Evolutionary conservation across 2,888 invertebrate genomes (phyloP).

Genomic region (Peribatodes rhomboidaria): DNA sequence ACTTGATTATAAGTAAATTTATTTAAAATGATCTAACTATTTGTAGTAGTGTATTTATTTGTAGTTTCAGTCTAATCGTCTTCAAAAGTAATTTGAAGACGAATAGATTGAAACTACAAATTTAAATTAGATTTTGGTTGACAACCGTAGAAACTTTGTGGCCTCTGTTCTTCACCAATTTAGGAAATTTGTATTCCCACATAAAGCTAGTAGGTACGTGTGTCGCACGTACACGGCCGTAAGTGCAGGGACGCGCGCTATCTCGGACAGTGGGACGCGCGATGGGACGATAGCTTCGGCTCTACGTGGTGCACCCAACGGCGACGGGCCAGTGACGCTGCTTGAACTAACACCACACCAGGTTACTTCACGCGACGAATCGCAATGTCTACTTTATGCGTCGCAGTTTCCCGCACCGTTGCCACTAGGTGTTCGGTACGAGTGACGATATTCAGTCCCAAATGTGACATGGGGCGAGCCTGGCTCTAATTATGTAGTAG

Average conservation of each 20-base stretch:
- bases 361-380: background rate
- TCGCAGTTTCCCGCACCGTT: too few relatives aligned
- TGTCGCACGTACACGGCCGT: constrained; percentile 22
- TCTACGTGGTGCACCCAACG: constrained; percentile 36
- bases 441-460: too few relatives aligned
- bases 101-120: background rate
- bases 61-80: too few relatives aligned
- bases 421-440: too few relatives aligned
- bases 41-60: too few relatives aligned
- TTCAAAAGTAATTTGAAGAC: too few relatives aligned
- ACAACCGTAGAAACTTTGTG: background rate
- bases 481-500: too few relatives aligned
- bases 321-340: constrained; percentile 15
- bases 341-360: background rate
- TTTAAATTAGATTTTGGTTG: background rate
- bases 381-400: background rate
- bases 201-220: constrained; percentile 23
- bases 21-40: too few relatives aligned
- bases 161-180: constrained; percentile 17
- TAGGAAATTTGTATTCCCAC: constrained; percentile 31
- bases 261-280: constrained; percentile 27
- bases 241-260: constrained; percentile 21
- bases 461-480: too few relatives aligned
- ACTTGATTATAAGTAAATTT: too few relatives aligned
- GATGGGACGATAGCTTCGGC: constrained; percentile 25